These are phyloP conservation scores for Lipophrys pholis DNA, from an alignment of 2,113 vertebrate species.

Conservation along the genomic window DNA sequence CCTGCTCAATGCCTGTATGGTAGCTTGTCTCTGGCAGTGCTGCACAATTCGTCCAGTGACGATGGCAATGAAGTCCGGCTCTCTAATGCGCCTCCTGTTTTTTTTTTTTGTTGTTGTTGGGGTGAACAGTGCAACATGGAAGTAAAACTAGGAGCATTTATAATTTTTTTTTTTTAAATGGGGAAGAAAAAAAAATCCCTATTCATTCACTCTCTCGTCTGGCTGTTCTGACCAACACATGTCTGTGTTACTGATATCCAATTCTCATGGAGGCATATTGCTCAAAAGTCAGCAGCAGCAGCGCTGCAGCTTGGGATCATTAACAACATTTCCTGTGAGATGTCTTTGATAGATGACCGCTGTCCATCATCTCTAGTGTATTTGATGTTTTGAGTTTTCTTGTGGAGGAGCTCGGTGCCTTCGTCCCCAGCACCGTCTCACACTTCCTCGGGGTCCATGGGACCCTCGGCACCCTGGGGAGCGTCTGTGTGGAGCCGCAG, in stretches of 20 bases:
- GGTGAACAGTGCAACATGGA: conserved; percentile 72
- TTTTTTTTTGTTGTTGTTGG: too few relatives aligned
- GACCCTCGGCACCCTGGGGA: conserved; percentile 79
- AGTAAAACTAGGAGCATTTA: conserved; percentile 65
- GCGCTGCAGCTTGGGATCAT: conserved; percentile 57
- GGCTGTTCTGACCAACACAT: conserved; percentile 48
- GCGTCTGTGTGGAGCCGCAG: conserved; percentile 80
- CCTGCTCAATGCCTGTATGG: conserved; percentile 44
- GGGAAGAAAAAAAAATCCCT: conserved; percentile 61
- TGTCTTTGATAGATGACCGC: conserved; percentile 58
- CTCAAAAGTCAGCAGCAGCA: conserved; percentile 49
- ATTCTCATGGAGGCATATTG: conserved; percentile 54
- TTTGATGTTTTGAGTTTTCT: conserved; percentile 59
- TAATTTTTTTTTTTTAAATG: conserved; percentile 16
- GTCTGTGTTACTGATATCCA: conserved; percentile 55
- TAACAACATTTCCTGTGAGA: conserved; percentile 66
- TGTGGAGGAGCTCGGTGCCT: conserved; percentile 15
- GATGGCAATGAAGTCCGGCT: conserved; percentile 57
- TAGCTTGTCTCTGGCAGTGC: conserved; percentile 69
- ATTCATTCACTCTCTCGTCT: conserved; percentile 50
- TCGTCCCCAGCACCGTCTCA: conserved; percentile 51
- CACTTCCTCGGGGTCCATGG: conserved; percentile 84
- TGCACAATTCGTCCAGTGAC: conserved; percentile 61
- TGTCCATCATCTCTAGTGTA: conserved; percentile 61
- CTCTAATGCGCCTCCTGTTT: conserved; percentile 59